Percentiles rank a stretch among this genome's conserved stretches.
These are phyloP conservation scores for Salarias fasciatus DNA, from an alignment of 2,797 vertebrate genomes.

Conservation along the genomic window DNA sequence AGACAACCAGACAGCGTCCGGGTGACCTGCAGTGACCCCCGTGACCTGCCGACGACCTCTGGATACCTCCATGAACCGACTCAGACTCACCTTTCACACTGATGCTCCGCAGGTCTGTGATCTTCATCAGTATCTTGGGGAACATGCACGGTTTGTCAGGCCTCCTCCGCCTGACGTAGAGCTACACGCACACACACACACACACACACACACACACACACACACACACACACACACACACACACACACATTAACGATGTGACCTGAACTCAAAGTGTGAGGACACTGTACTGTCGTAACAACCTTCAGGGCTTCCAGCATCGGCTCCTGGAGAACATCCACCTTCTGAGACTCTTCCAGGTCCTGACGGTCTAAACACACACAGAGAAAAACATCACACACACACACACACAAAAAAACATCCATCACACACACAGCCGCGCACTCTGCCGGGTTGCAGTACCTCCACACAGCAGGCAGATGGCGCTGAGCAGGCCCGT, in stretches of 20 bases:
- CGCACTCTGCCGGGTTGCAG: constrained; percentile 3
- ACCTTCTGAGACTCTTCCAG: constrained; percentile 93
- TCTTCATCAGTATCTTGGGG: constrained; percentile 99
- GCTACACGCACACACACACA: no score
- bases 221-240: constrained; percentile 68
- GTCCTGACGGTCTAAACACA: constrained; percentile 97
- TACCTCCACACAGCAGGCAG: constrained; percentile 98
- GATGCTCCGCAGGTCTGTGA: constrained; percentile 96
- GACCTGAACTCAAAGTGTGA: no score
- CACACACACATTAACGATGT: no score
- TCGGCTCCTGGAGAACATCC: constrained; percentile 93
- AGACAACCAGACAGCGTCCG: neutral
- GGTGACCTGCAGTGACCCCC: neutral
- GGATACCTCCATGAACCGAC: no score
- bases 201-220: no score
- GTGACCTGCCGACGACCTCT: no score
- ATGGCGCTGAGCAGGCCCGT: constrained; percentile 96
- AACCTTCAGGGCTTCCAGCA: constrained; percentile 93
- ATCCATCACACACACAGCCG: no score
- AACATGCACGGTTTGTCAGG: constrained; percentile 98
- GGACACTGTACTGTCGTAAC: no score
- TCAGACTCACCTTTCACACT: constrained; percentile 96
- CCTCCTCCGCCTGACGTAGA: no score
- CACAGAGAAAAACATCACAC: no score
- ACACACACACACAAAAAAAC: constrained; percentile 5